Percentiles rank a stretch among this genome's conserved stretches.
phyloP scores from a whole-genome alignment of 2,888 invertebrate species.

The Apamea monoglypha region DNA sequence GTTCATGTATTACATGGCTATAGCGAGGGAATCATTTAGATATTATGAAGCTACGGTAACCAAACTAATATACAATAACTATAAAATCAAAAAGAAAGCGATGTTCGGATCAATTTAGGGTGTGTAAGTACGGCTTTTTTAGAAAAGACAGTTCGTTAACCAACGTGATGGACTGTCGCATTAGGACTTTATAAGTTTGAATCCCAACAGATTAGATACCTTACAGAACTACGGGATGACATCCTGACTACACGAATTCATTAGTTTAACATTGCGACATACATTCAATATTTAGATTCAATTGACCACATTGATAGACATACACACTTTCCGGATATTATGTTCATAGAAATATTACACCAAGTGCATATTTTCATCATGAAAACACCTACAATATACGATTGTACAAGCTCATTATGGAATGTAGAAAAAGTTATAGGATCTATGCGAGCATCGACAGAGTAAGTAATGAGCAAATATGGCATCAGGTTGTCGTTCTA shows the following conservation, averaged over 20 bases:
- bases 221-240: not conserved
- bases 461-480: conserved; percentile 28
- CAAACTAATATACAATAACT: no score
- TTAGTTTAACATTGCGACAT: conserved; percentile 1
- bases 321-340: conserved; percentile 29
- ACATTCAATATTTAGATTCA: conserved; percentile 35
- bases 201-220: not conserved
- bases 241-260: not conserved
- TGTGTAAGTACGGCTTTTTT: not conserved
- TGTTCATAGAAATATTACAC: conserved; percentile 10
- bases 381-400: not conserved
- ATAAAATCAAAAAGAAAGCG: not conserved
- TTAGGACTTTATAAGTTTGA: conserved; percentile 13
- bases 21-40: not conserved
- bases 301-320: conserved; percentile 21
- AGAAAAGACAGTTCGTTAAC: conserved; percentile 15
- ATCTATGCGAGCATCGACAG: not conserved
- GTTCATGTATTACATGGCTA: not conserved
- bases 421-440: not conserved
- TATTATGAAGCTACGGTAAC: conserved; percentile 3
- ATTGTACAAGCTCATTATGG: not conserved
- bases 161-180: conserved; percentile 17
- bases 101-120: not conserved
- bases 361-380: conserved; percentile 3
- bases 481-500: conserved; percentile 10